phyloP scores from a whole-genome alignment of 1,140 invertebrate genomes.

The Triops longicaudatus region DNA sequence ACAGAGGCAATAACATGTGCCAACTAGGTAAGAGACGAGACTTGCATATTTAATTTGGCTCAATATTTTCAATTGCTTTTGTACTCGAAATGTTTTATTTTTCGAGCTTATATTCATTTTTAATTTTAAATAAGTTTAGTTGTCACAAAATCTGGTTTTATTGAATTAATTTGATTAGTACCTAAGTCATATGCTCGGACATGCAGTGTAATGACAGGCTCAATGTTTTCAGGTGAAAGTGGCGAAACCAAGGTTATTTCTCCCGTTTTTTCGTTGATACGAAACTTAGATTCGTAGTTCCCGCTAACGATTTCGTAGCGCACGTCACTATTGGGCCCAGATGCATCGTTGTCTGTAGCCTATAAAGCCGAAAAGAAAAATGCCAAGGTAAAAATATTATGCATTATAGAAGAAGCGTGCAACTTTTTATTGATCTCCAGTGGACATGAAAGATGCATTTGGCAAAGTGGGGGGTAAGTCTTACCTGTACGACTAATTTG shows the following conservation, averaged over 20 bases:
- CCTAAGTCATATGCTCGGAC: conserved; percentile 70
- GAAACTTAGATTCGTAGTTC: conserved; percentile 69
- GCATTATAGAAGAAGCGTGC: conserved; percentile 10
- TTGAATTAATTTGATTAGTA: conserved; percentile 22
- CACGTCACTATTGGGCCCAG: conserved; percentile 74
- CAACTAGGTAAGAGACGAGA: no score
- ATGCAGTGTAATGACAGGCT: conserved; percentile 45
- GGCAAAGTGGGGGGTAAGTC: conserved; percentile 1
- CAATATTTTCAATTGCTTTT: no score
- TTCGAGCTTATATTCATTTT: no score
- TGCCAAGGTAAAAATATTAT: not conserved
- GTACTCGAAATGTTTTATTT: no score
- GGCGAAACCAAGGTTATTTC: conserved; percentile 34
- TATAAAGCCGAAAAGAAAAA: conserved; percentile 34
- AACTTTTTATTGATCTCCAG: conserved; percentile 8
- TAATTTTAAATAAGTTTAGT: not conserved
- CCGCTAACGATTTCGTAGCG: conserved; percentile 73
- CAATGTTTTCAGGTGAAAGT: not conserved
- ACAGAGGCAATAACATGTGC: no score
- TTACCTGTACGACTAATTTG: conserved; percentile 36
- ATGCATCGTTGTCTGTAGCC: conserved; percentile 71
- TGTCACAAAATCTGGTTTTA: not conserved
- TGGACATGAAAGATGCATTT: conserved; percentile 6
- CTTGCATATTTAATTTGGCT: no score
- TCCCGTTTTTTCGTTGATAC: conserved; percentile 58